Base-by-base conservation (phyloP, 1,140 invertebrate genomes). In the Kradibia gibbosae region DNA sequence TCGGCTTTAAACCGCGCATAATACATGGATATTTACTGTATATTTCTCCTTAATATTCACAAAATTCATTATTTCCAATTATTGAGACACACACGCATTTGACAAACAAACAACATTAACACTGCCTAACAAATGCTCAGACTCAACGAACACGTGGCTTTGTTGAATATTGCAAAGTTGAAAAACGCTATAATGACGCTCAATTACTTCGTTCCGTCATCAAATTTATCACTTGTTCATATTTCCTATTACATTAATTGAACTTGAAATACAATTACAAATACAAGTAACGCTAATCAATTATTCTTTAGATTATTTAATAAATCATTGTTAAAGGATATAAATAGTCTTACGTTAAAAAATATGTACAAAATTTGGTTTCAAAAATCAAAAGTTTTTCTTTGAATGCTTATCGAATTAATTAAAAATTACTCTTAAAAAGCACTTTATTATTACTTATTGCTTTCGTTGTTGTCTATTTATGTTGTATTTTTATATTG, bases 301-400 rank as follows among this genome's bases (percentile, higher is more conserved):
- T 78, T 67, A 62, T 25, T 60, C 60, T 67, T 67, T 67, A 67
- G 34, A 42, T 42, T 31, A 45, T 36, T 50, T 48, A 50, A 34
- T 77, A 77, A 79, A 71, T 71, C 20, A 71, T 79, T 65, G n/a
- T 13, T 57, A 65, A 65, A 79, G n/a, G 20, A 79, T 70, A 71
- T 71, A 55, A 62, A 77, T 78, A 79, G 22, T 45, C 39, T 25
- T 71, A 70, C 28, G 1, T 65, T 62, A n/a, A 65, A 62, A 80
- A 65, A 70, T 81, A 76, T 81, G 17, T 81, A 81, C 80, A 75
- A 81, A 81, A 80, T 80, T 74, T 80, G 39, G 55, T 50, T 73
- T 78, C 17, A 78, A 34, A n/a, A 53, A 78, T 65, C 42, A 62
- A 65, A 77, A 57, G 42, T 17, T 10, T 62, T 76, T 60, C 20